A percentile compares a stretch with the other conserved stretches of the same genome.
These are phyloP conservation scores for Synergus japonicus DNA, from an alignment of 2,888 invertebrate species.

Conservation along the genomic window DNA sequence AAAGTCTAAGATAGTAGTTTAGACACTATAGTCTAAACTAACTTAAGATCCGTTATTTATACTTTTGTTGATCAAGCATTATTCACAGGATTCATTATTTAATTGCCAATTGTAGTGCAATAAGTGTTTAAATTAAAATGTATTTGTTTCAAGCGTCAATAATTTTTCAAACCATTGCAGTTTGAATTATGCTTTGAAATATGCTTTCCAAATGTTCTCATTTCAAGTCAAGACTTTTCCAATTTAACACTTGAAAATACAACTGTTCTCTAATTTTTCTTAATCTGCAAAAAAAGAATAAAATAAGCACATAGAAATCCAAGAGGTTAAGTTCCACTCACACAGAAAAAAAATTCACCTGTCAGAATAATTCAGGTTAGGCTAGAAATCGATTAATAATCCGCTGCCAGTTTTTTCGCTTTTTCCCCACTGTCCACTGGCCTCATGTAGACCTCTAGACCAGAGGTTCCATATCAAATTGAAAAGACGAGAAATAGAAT, in stretches of 20 bases:
- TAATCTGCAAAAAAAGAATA: background rate
- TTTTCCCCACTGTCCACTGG: no score
- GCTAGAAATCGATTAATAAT: background rate
- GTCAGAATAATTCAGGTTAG: background rate
- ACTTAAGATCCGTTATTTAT: conserved; percentile 1
- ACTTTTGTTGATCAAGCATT: conserved; percentile 16
- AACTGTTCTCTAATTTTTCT: background rate
- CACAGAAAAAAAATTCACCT: background rate
- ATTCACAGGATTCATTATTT: background rate
- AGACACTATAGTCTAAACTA: conserved; percentile 16
- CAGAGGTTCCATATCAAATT: background rate
- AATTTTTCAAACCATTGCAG: background rate
- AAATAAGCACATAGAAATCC: background rate
- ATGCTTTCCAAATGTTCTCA: background rate
- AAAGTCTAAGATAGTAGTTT: background rate
- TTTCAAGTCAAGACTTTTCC: background rate
- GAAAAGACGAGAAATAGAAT: background rate
- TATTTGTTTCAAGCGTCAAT: background rate
- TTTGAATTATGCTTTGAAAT: no score
- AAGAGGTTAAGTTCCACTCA: background rate
- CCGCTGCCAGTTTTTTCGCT: no score
- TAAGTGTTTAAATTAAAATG: background rate
- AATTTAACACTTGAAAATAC: background rate
- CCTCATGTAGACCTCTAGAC: no score
- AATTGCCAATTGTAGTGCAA: conserved; percentile 7